Percentiles rank a stretch among this genome's conserved stretches.
phyloP scores from a whole-genome alignment of 2,797 vertebrate genomes.

The Siniperca scherzeri region DNA sequence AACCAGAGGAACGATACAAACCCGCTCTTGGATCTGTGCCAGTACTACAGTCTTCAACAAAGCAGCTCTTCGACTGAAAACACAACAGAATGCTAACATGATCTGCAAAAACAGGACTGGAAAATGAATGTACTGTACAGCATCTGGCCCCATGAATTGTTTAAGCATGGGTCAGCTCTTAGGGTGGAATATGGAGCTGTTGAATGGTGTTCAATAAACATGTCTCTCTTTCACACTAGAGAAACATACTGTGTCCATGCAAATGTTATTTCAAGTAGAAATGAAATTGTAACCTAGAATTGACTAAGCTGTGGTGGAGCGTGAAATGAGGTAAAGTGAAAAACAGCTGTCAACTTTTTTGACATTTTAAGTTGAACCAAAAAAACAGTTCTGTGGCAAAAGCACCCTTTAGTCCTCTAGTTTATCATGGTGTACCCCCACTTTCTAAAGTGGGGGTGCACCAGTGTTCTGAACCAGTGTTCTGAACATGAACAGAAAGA shows the following conservation, averaged over 20 bases:
- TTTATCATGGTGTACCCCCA: neutral
- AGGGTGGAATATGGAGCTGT: neutral
- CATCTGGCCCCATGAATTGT: slow-evolving; percentile 8
- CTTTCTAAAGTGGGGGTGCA: no score
- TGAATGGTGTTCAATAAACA: slow-evolving; percentile 51
- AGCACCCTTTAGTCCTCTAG: neutral
- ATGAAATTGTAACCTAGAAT: neutral
- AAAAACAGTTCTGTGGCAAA: neutral
- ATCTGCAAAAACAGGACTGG: slow-evolving; percentile 6
- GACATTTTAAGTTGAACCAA: neutral
- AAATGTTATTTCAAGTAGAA: slow-evolving; percentile 22
- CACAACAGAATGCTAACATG: neutral
- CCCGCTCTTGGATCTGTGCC: slow-evolving; percentile 14
- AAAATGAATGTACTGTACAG: slow-evolving; percentile 27
- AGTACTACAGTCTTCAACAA: neutral
- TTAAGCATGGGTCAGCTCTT: neutral
- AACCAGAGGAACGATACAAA: slow-evolving; percentile 2
- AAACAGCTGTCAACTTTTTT: neutral
- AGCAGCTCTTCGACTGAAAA: slow-evolving; percentile 11
- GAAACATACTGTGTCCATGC: slow-evolving; percentile 29
- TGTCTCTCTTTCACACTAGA: slow-evolving; percentile 25
- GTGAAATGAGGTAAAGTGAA: neutral
- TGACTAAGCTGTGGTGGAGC: neutral
- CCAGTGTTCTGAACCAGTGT: no score
- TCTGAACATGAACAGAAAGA: neutral